Conservation (phyloP, 37 sponge, comb jelly and placozoan genomes). For the Cladorhizidae sp. region DNA sequence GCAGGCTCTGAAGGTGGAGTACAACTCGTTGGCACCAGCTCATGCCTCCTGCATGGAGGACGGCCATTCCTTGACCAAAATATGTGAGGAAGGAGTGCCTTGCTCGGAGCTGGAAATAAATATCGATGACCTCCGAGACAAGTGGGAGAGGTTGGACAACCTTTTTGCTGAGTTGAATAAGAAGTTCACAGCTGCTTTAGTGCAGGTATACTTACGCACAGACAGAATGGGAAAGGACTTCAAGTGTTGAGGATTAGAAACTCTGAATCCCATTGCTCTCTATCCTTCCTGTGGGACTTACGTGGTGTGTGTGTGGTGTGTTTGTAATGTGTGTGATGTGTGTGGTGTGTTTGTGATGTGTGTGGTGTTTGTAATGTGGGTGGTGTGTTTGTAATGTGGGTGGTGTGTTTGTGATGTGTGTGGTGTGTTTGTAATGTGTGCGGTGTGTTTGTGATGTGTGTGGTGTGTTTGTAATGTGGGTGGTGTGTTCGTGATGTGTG, state of each 20-base stretch:
- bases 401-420: too few relatives aligned
- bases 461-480: too few relatives aligned
- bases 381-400: too few relatives aligned
- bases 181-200: conserved; percentile 40
- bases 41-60: conserved; percentile 39
- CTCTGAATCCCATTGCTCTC: not conserved
- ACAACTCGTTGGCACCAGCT: conserved; percentile 43
- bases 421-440: too few relatives aligned
- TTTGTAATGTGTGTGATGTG: too few relatives aligned
- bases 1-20: conserved; percentile 53
- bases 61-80: conserved; percentile 32
- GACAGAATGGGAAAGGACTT: too few relatives aligned
- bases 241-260: not conserved
- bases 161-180: conserved; percentile 41
- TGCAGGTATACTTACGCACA: conserved; percentile 7
- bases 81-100: conserved; percentile 22
- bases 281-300: not conserved
- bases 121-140: conserved; percentile 24
- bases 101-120: conserved; percentile 16
- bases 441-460: too few relatives aligned
- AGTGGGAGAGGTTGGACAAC: conserved; percentile 45
- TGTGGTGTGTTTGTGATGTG: too few relatives aligned
- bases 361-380: too few relatives aligned
- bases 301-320: too few relatives aligned
- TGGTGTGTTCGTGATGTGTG: too few relatives aligned